A percentile compares a stretch with the other conserved stretches of the same genome.
Evolutionary conservation across 2,113 vertebrate genomes (phyloP).

Genomic region (Salvelinus sp.): DNA sequence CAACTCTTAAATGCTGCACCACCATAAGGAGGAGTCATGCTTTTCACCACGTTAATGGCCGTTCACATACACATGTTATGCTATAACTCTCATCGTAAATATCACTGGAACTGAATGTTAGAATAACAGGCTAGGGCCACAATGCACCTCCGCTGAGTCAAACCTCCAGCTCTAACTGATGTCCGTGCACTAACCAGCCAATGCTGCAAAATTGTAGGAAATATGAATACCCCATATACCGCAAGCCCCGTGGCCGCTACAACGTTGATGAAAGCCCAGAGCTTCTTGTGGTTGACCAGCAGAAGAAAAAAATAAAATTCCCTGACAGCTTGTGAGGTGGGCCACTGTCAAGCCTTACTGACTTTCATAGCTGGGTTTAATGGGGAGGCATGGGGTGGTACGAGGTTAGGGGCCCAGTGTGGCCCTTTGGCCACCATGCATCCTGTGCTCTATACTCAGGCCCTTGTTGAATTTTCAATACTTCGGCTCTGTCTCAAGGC

Average conservation of each 20-base stretch:
- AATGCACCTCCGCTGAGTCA: conserved; percentile 28
- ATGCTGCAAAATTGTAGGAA: conserved; percentile 13
- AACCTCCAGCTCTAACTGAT: conserved; percentile 20
- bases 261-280: conserved; percentile 19
- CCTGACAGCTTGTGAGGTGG: conserved; percentile 5
- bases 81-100: conserved; percentile 19
- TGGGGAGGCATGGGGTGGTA: conserved; percentile 18
- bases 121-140: conserved; percentile 24
- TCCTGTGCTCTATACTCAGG: too few relatives aligned
- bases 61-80: conserved; percentile 10
- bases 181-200: conserved; percentile 26
- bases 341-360: conserved; percentile 17
- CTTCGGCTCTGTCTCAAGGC: too few relatives aligned
- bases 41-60: not conserved
- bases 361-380: conserved; percentile 24
- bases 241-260: conserved; percentile 34
- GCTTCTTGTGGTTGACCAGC: conserved; percentile 15
- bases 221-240: conserved; percentile 5
- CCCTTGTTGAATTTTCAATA: too few relatives aligned
- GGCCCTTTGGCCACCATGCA: not conserved
- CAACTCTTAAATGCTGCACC: conserved; percentile 2
- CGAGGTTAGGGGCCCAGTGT: not conserved
- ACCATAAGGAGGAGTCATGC: not conserved
- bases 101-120: conserved; percentile 23
- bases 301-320: conserved; percentile 19